These are phyloP conservation scores for Stomorhina lunata DNA, from an alignment of 2,888 invertebrate genomes.

Conservation along the genomic window DNA sequence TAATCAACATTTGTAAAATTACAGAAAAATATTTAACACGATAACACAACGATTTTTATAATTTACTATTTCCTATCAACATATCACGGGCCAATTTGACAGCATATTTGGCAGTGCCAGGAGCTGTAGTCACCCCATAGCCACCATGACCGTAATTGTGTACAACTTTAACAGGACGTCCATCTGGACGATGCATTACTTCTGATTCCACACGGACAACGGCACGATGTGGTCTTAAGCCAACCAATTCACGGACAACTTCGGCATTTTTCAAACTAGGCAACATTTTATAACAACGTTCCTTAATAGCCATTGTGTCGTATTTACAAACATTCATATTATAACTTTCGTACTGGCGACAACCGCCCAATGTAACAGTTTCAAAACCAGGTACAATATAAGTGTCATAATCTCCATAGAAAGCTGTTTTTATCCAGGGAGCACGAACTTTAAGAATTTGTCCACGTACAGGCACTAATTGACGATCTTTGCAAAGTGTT, in stretches of 20 bases:
- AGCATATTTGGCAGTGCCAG: constrained; percentile 91
- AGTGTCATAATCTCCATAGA: constrained; percentile 91
- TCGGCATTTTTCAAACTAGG: constrained; percentile 84
- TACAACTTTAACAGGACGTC: constrained; percentile 84
- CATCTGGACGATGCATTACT: constrained; percentile 75
- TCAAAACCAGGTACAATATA: constrained; percentile 91
- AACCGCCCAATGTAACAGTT: constrained; percentile 90
- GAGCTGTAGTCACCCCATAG: constrained; percentile 93
- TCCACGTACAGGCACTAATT: constrained; percentile 89
- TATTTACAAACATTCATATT: constrained; percentile 84
- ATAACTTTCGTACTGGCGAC: constrained; percentile 90
- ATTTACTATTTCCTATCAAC: constrained; percentile 77
- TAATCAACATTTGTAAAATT: too few species aligned
- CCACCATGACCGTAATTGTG: constrained; percentile 98
- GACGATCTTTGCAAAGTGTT: constrained; percentile 86
- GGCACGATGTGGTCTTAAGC: constrained; percentile 90
- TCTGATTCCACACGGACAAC: constrained; percentile 87
- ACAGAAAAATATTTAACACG: not conserved
- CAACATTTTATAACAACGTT: constrained; percentile 87
- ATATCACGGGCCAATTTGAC: constrained; percentile 85
- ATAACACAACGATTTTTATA: constrained; percentile 66
- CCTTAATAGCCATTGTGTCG: constrained; percentile 88
- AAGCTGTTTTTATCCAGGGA: constrained; percentile 94
- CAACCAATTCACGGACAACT: constrained; percentile 85
- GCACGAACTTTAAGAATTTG: constrained; percentile 91